These are phyloP conservation scores for Carabus problematicus DNA, from an alignment of 2,888 invertebrate genomes.

Conservation along the genomic window DNA sequence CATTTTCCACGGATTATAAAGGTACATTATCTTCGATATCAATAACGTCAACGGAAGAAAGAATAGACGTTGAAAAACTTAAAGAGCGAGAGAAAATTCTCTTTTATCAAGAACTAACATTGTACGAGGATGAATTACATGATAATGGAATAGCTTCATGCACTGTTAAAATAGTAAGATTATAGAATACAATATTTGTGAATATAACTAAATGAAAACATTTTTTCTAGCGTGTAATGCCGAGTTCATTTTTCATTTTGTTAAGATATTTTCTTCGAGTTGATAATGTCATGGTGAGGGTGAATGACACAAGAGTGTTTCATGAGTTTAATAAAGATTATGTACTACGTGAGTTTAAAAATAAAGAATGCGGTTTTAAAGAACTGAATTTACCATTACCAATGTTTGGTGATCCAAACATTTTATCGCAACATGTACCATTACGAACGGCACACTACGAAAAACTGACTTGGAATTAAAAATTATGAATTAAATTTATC, in stretches of 20 bases:
- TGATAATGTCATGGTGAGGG: slow-evolving; percentile 87
- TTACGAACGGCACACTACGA: slow-evolving; percentile 60
- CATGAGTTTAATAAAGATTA: slow-evolving; percentile 79
- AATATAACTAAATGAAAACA: neutral
- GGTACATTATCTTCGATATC: slow-evolving; percentile 74
- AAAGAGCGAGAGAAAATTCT: slow-evolving; percentile 90
- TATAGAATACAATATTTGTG: slow-evolving; percentile 45
- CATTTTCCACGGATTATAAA: slow-evolving; percentile 90
- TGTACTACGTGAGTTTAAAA: slow-evolving; percentile 83
- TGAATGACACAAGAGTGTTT: slow-evolving; percentile 88
- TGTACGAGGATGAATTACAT: slow-evolving; percentile 98
- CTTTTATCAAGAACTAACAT: slow-evolving; percentile 90
- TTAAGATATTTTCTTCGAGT: slow-evolving; percentile 92
- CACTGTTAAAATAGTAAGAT: slow-evolving; percentile 90
- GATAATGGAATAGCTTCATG: slow-evolving; percentile 94
- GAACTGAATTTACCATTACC: slow-evolving; percentile 71
- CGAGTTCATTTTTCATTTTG: slow-evolving; percentile 88
- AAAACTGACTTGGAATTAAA: slow-evolving; percentile 54
- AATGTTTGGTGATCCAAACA: slow-evolving; percentile 72
- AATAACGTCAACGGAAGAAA: slow-evolving; percentile 71
- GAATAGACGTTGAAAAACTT: slow-evolving; percentile 86
- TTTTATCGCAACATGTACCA: slow-evolving; percentile 71
- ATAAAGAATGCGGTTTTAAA: slow-evolving; percentile 75
- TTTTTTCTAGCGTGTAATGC: slow-evolving; percentile 89
- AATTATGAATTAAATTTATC: slow-evolving; percentile 21